Evolutionary conservation across 2,888 invertebrate genomes (phyloP).

Genomic region (Lasioglossum lativentre): DNA sequence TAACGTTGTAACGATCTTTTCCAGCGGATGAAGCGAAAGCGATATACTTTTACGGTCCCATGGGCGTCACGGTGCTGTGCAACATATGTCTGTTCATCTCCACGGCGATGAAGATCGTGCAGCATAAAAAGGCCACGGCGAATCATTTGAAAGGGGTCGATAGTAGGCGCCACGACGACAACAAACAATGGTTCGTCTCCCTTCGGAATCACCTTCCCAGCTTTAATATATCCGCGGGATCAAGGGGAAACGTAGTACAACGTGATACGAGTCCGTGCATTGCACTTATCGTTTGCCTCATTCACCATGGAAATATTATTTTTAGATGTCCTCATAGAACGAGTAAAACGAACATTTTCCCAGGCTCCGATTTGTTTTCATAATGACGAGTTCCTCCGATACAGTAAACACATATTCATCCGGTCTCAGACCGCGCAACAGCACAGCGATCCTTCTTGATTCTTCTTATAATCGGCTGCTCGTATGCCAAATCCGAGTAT

Average conservation of each 20-base stretch:
- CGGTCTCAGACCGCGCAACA: neutral
- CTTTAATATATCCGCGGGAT: neutral
- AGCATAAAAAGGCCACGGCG: constrained; percentile 89
- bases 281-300: neutral
- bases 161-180: constrained; percentile 88
- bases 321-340: constrained; percentile 51
- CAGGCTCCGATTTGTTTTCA: constrained; percentile 75
- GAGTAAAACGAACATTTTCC: constrained; percentile 54
- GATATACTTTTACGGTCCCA: constrained; percentile 90
- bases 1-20: neutral
- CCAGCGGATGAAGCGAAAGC: constrained; percentile 86
- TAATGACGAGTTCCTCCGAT: constrained; percentile 71
- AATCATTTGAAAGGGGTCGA: constrained; percentile 88
- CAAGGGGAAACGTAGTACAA: neutral
- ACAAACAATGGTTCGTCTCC: constrained; percentile 86
- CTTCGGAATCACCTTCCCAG: neutral
- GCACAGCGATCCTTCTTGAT: neutral
- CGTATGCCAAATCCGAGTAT: neutral
- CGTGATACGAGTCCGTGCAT: neutral
- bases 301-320: constrained; percentile 59
- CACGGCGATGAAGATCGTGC: constrained; percentile 89
- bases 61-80: constrained; percentile 87
- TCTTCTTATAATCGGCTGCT: neutral
- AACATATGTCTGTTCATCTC: constrained; percentile 89
- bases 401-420: constrained; percentile 65